phyloP scores from a whole-genome alignment of 2,797 vertebrate species.

The Rhinophrynus dorsalis region DNA sequence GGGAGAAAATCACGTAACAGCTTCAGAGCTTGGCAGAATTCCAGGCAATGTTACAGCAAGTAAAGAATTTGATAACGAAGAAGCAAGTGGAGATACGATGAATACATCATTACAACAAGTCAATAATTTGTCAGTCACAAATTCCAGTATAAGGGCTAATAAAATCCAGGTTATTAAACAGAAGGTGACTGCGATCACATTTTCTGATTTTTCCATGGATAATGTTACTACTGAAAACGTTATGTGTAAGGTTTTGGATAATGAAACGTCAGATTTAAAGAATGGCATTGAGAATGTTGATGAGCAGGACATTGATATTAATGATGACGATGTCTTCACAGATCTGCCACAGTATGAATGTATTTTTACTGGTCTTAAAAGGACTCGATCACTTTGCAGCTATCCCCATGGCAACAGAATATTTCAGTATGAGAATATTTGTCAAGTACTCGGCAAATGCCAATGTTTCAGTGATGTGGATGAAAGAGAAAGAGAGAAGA shows the following conservation, averaged over 20 bases:
- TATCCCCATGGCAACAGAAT: slow-evolving; percentile 47
- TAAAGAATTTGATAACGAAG: slow-evolving; percentile 35
- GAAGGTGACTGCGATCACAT: slow-evolving; percentile 73
- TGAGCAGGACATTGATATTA: slow-evolving; percentile 58
- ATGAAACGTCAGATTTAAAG: slow-evolving; percentile 61
- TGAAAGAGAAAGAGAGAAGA: slow-evolving; percentile 48
- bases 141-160: slow-evolving; percentile 31
- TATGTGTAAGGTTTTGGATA: slow-evolving; percentile 59
- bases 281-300: slow-evolving; percentile 59
- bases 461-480: slow-evolving; percentile 33
- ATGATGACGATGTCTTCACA: slow-evolving; percentile 59
- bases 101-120: not conserved
- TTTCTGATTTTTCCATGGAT: slow-evolving; percentile 62
- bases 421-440: slow-evolving; percentile 34
- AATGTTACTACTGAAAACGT: slow-evolving; percentile 41
- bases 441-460: slow-evolving; percentile 18
- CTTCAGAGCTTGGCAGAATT: not conserved
- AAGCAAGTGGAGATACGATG: not conserved
- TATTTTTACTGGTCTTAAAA: slow-evolving; percentile 48
- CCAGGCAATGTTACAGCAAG: not conserved
- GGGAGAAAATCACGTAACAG: slow-evolving; percentile 7
- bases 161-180: slow-evolving; percentile 71
- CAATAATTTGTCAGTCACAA: not conserved
- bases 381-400: slow-evolving; percentile 52
- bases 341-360: slow-evolving; percentile 59